phyloP scores from a whole-genome alignment of 2,888 invertebrate genomes.

The Noctua comes region DNA sequence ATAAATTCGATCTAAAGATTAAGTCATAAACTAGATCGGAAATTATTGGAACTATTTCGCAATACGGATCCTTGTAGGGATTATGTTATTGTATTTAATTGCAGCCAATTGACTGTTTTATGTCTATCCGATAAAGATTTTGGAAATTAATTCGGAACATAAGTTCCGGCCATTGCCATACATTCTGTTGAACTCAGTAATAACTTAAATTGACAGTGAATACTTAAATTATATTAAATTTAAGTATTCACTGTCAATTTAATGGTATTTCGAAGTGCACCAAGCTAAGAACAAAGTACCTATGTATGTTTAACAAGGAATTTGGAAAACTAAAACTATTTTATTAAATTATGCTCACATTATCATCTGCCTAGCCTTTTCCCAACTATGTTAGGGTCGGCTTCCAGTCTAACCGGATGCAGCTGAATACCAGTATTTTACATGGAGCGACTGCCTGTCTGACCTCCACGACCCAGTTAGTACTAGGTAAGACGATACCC shows the following conservation, averaged over 20 bases:
- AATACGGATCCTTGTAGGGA: conserved; percentile 24
- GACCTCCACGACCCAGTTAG: too few species aligned
- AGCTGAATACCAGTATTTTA: too few species aligned
- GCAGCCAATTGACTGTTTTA: not conserved
- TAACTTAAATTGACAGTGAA: too few species aligned
- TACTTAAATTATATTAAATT: too few species aligned
- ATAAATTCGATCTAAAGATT: too few species aligned
- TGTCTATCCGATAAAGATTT: conserved; percentile 2
- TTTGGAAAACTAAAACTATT: not conserved
- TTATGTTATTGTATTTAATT: conserved; percentile 15
- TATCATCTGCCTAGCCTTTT: too few species aligned
- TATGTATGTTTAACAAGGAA: not conserved
- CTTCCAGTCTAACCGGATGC: too few species aligned
- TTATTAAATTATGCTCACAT: too few species aligned
- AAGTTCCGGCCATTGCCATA: conserved; percentile 4
- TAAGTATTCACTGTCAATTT: not conserved
- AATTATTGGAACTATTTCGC: conserved; percentile 5
- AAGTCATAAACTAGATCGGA: conserved; percentile 32
- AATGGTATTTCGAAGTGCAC: not conserved
- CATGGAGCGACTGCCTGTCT: too few species aligned
- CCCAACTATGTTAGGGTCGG: too few species aligned
- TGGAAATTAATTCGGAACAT: not conserved
- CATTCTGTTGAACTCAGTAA: not conserved
- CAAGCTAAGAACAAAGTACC: not conserved
- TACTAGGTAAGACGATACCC: too few species aligned